Evolutionary conservation across 1,140 invertebrate species (phyloP), one percentile per base, ranked within the genome.

Genomic region (Lasioglossum baleicum): DNA sequence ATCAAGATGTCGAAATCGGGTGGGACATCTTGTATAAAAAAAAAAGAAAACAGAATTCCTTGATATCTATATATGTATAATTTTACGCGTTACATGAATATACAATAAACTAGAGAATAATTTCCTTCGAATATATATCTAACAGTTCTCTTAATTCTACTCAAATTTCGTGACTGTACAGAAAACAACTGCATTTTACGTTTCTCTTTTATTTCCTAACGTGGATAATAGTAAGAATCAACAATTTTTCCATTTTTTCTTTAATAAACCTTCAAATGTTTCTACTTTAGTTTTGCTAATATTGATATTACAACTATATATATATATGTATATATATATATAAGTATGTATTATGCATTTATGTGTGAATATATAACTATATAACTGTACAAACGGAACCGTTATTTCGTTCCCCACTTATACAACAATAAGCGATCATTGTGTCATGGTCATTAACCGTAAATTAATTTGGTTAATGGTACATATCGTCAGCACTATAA

Each of bases 301-400:
- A 89, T 88, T 69, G 78, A 87, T 86, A 87, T 88, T 84, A 85
- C 80, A 83, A 87, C 68, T 86, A 90, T 85, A 65, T 26, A 26
- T 26, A 26, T 26, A 26, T 26, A 26, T 26, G 26, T 26, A 26
- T 26, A 26, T 26, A 26, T 26, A 26, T 26, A 26, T 89, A 88
- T 86, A 79, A 80, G 72, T 84, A 87, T 87, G 82, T 83, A 84
- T 83, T 87, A 87, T 88, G 79, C 67, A 85, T 87, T 77, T 88
- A 75, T 67, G 60, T 87, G 82, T 86, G 75, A 81, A 81, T 85
- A 79, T 83, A 75, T 80, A 83, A 83, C 83, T 88, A 89, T 90
- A 86, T 88, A 91, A 88, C 89, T 92, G 89, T 91, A 92, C 91
- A 92, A 60, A 74, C 64, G 86, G 84, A 90, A 90, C 86, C 84